Evolutionary conservation across 2,113 vertebrate genomes (phyloP), one percentile per base, ranked within the genome.

Genomic region (Pseudorectes ferrugineus): DNA sequence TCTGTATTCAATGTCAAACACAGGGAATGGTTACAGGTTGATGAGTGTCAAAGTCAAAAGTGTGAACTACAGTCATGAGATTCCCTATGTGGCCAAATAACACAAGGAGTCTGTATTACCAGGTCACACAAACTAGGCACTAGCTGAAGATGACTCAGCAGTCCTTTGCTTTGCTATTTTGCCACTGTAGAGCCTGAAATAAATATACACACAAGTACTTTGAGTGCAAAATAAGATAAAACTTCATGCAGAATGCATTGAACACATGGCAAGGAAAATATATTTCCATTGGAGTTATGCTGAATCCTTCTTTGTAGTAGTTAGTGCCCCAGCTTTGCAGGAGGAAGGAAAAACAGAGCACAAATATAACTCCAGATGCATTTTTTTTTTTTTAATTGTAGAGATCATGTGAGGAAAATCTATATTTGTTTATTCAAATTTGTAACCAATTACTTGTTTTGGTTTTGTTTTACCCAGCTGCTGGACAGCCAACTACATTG

Each of bases 401-500:
- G 62, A 58, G 26, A 5, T 70, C 18, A 16, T 33, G 6, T 36
- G 13, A 78, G 23, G 17, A 72, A 61, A 85, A 49, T 59, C 11
- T 90, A 2, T 25, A 22, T 71, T 68, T 43, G 9, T 48, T 68
- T 66, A n/a, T 36, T 61, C 79, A 91, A 65, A 59, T 85, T 65
- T 77, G 29, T 82, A 81, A 31, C 46, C 63, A 24, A 58, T 58
- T 9, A 43, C 49, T 63, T 91, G 9, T 13, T 84, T 77, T 81
- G n/a, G 28, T 86, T 91, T 66, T 83, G 36, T 86, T 86, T 96
- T 76, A 65, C 42, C 48, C 92, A 99, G 99, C 99, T 94, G 98
- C 99, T 93, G 99, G 99, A 92, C 99, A 99, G 93, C 99, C 99
- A 67, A 99, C 99, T 91, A 99, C 98, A 14, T 98, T 99, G 98